Conservation (phyloP, 1,140 invertebrate species). For the Caenorhabditis remanei region DNA sequence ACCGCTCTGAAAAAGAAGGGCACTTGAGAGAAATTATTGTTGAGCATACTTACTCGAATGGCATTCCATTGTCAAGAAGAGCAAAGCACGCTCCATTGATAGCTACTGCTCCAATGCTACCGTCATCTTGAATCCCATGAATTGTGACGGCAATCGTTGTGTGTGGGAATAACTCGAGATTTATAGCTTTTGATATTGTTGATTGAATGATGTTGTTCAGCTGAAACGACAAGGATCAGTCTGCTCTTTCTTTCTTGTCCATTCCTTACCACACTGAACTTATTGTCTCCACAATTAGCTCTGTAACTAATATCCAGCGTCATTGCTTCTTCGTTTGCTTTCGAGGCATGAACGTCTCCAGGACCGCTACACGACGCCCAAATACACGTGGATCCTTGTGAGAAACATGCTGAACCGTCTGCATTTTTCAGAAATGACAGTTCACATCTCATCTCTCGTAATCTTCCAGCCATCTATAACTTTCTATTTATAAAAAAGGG, state of each 20-base stretch:
- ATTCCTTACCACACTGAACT: slow-evolving; percentile 28
- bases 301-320: slow-evolving; percentile 58
- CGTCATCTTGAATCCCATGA: slow-evolving; percentile 54
- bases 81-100: slow-evolving; percentile 50
- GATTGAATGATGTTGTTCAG: slow-evolving; percentile 51
- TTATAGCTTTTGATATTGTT: slow-evolving; percentile 32
- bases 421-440: slow-evolving; percentile 43
- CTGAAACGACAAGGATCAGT: slow-evolving; percentile 12
- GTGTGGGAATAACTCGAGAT: slow-evolving; percentile 47
- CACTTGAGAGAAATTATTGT: neutral
- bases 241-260: neutral
- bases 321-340: slow-evolving; percentile 37
- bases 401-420: slow-evolving; percentile 52
- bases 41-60: slow-evolving; percentile 17
- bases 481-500: too few relatives aligned
- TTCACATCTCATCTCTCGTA: slow-evolving; percentile 50
- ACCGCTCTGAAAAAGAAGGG: slow-evolving; percentile 51
- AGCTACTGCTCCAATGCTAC: slow-evolving; percentile 44
- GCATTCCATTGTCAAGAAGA: slow-evolving; percentile 61
- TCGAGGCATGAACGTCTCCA: slow-evolving; percentile 57
- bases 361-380: slow-evolving; percentile 61
- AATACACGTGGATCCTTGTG: slow-evolving; percentile 56
- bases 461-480: slow-evolving; percentile 14
- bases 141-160: slow-evolving; percentile 56
- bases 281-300: slow-evolving; percentile 38